Conservation (phyloP, 2,797 vertebrate species). For the Lacerta viridis region DNA sequence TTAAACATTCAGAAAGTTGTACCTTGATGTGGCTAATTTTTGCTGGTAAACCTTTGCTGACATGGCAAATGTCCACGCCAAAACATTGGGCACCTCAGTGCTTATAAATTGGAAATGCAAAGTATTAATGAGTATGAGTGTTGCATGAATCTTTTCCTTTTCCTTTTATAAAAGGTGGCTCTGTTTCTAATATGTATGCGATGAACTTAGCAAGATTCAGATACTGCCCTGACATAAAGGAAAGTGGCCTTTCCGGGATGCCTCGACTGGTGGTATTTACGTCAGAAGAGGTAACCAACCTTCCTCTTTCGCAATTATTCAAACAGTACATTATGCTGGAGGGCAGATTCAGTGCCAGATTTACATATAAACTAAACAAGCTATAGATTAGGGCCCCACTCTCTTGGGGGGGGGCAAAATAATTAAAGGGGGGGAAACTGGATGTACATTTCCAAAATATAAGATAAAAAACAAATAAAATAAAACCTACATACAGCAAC, state of each 20-base stretch:
- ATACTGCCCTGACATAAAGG: constrained; percentile 87
- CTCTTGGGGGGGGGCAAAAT: too few species aligned
- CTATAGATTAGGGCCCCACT: too few species aligned
- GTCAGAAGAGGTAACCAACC: constrained; percentile 86
- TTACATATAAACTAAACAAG: too few species aligned
- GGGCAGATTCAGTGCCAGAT: neutral
- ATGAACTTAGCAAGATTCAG: constrained; percentile 88
- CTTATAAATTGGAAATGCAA: neutral
- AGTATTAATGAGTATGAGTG: constrained; percentile 32
- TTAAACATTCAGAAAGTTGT: neutral
- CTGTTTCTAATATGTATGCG: constrained; percentile 91
- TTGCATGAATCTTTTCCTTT: neutral
- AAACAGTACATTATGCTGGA: constrained; percentile 21
- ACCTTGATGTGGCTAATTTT: neutral
- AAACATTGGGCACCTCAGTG: neutral
- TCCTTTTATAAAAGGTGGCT: constrained; percentile 83
- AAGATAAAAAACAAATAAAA: too few species aligned
- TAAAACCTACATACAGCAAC: too few species aligned
- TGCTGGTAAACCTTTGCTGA: neutral
- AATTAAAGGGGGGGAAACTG: too few species aligned
- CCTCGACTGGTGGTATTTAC: constrained; percentile 87
- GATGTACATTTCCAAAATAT: too few species aligned
- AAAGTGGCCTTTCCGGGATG: constrained; percentile 83
- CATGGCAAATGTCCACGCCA: neutral
- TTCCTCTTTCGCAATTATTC: constrained; percentile 37